These are phyloP conservation scores for Rotaria macrura DNA, from an alignment of 2,888 invertebrate genomes.

Conservation along the genomic window DNA sequence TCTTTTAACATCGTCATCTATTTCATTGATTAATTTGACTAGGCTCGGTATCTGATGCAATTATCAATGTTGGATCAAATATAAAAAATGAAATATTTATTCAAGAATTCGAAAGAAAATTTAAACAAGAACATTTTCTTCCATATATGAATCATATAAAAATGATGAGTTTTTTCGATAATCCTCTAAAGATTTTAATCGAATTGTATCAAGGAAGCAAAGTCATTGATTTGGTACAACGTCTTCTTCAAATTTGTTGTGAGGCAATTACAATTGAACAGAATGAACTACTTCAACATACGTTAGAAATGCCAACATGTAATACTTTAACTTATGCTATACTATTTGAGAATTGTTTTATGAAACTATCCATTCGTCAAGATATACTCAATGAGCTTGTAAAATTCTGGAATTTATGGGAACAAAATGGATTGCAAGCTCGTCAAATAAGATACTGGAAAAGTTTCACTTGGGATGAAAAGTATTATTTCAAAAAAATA, in stretches of 20 bases:
- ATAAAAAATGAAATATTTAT: background rate
- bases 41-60: background rate
- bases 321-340: background rate
- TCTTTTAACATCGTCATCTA: too few species aligned
- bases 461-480: background rate
- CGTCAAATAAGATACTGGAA: background rate
- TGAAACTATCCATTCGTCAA: background rate
- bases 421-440: background rate
- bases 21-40: background rate
- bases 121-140: background rate
- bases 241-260: background rate
- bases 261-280: background rate
- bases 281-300: background rate
- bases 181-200: background rate
- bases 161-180: background rate
- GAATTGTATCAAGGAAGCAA: background rate
- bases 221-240: background rate
- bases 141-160: background rate
- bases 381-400: background rate
- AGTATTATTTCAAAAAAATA: background rate
- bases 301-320: background rate
- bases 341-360: background rate
- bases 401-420: background rate
- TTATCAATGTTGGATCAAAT: background rate
- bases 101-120: background rate